These are phyloP conservation scores for Pardalotus punctatus DNA, from an alignment of 2,113 vertebrate genomes.

Conservation along the genomic window DNA sequence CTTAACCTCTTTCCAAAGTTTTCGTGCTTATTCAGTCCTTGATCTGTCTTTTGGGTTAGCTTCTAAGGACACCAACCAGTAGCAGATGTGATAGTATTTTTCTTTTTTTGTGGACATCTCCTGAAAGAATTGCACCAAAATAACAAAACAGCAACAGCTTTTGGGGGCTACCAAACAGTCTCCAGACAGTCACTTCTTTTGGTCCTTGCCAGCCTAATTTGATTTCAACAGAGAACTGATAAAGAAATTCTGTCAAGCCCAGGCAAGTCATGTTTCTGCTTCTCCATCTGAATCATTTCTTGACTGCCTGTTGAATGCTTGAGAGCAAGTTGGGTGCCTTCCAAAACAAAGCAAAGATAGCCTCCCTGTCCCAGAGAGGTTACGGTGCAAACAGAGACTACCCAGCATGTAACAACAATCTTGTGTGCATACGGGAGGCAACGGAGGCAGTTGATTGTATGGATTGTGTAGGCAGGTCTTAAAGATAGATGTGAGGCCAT, in stretches of 20 bases:
- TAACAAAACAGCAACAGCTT: not conserved
- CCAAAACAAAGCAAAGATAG: conserved; percentile 50
- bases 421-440: rapidly evolving
- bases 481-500: not conserved
- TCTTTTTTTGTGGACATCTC: not conserved
- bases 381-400: not conserved
- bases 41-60: conserved; percentile 31
- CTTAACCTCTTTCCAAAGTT: conserved; percentile 27
- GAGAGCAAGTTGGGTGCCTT: conserved; percentile 35
- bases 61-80: conserved; percentile 48
- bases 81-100: conserved; percentile 17
- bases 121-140: conserved; percentile 17
- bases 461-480: not conserved
- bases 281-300: conserved; percentile 49
- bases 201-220: conserved; percentile 7
- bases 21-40: conserved; percentile 37
- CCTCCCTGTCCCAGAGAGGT: conserved; percentile 20
- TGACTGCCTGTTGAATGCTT: conserved; percentile 49
- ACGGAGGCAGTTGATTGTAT: not conserved
- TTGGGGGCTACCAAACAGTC: not conserved
- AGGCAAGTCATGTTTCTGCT: conserved; percentile 41
- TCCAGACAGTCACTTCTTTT: not conserved
- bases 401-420: not conserved
- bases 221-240: conserved; percentile 39
- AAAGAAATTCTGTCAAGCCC: conserved; percentile 34